Base-by-base conservation (phyloP, 2,113 vertebrate species). In the Pelobates fuscus region DNA sequence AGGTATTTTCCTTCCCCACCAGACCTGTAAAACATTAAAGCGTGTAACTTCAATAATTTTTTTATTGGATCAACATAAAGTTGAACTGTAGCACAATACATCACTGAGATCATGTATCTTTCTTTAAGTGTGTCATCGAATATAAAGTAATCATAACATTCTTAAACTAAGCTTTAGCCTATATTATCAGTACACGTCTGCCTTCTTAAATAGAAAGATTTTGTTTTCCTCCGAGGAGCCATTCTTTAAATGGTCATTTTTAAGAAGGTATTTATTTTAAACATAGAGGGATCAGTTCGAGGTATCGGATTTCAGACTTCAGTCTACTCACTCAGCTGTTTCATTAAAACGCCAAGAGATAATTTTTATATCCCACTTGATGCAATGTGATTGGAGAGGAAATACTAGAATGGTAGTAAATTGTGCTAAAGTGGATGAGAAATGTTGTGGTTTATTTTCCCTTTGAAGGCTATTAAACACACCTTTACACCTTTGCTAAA, bases 401-500 rank as follows among this genome's bases (percentile, higher is more conserved):
- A 68, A 77, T 52, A 14, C 65, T 68, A 49, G 43, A 64, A 52
- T 68, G 73, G 73, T 55, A 52, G 73, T 77, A 77, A 77, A 77
- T 61, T 60, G 73, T 61, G 57, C 67, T 77, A 61, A 77, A 77
- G 64, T 77, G 57, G 73, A 68, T 29, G 41, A 77, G 65, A 68
- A 68, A 68, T 68, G 29, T 25, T 41, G 62, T n/a, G 54, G 26
- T 67, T 77, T 77, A 77, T 77, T 67, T 77, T 61, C 55, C 73
- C 73, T 77, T 77, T 77, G 73, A 68, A 68, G 73, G 64, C 73
- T 61, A 77, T 68, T 77, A 77, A 77, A 77, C 43, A 23, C 60
- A 77, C 43, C 41, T 77, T 77, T 77, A 67, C 73, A 61, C 73
- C 73, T 58, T 32, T 58, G 64, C 37, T 60, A 61, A 18, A 60